A percentile compares a stretch with the other conserved stretches of the same genome.
Conservation (phyloP, 2,113 vertebrate genomes). For the Carassius auratus region DNA sequence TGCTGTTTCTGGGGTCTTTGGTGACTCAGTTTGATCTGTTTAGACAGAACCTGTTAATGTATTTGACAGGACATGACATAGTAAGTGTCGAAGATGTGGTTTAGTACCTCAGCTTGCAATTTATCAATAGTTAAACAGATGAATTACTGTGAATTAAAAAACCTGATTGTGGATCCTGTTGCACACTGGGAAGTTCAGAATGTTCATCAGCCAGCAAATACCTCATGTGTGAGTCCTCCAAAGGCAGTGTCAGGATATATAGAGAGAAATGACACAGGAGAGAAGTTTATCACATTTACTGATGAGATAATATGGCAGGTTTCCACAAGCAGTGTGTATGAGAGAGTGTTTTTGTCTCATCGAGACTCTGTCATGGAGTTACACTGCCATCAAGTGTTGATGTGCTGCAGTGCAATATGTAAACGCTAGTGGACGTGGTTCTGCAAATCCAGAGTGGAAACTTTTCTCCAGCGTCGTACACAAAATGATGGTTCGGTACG, state of each 20-base stretch:
- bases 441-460: slow-evolving; percentile 29
- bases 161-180: background rate
- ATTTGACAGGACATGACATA: slow-evolving; percentile 34
- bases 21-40: background rate
- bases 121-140: background rate
- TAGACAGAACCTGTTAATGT: slow-evolving; percentile 2
- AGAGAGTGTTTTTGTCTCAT: background rate
- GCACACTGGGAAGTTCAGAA: background rate
- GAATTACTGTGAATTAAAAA: background rate
- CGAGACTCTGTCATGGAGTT: slow-evolving; percentile 22
- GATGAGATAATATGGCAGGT: background rate
- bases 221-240: background rate
- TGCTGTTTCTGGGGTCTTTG: background rate
- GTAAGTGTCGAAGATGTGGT: background rate
- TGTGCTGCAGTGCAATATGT: background rate
- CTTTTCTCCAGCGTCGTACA: background rate
- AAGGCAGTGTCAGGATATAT: background rate
- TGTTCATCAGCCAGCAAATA: background rate
- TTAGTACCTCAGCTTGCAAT: background rate
- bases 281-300: background rate
- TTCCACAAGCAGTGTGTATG: background rate
- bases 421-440: background rate
- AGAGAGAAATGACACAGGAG: background rate
- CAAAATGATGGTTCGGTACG: too few relatives aligned
- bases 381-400: slow-evolving; percentile 50